These are phyloP conservation scores for Periophthalmus magnuspinnatus DNA, from an alignment of 2,797 vertebrate species.

Conservation along the genomic window DNA sequence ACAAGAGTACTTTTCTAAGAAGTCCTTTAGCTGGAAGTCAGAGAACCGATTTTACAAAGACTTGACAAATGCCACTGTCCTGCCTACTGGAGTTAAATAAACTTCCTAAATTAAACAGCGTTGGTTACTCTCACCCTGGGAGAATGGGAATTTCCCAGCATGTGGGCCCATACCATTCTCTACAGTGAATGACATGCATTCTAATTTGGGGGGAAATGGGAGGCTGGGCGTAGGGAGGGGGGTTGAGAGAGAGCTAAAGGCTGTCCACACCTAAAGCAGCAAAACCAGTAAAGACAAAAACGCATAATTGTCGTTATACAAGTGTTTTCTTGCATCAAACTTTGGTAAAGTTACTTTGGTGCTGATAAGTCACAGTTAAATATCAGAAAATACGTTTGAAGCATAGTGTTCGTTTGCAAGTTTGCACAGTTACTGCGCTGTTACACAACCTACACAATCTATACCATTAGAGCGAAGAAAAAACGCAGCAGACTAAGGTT, in stretches of 20 bases:
- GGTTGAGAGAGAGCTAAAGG: slow-evolving; percentile 21
- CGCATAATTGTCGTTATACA: neutral
- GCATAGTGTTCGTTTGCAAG: slow-evolving; percentile 32
- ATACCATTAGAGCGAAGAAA: slow-evolving; percentile 36
- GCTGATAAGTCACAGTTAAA: neutral
- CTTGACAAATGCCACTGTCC: slow-evolving; percentile 23
- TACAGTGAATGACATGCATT: slow-evolving; percentile 74
- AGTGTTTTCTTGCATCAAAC: slow-evolving; percentile 16
- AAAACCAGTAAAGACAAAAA: slow-evolving; percentile 9
- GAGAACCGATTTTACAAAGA: slow-evolving; percentile 9
- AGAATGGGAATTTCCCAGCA: slow-evolving; percentile 76
- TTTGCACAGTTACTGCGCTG: slow-evolving; percentile 50
- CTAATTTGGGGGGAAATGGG: slow-evolving; percentile 70
- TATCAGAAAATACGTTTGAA: slow-evolving; percentile 18
- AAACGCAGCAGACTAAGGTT: slow-evolving; percentile 12
- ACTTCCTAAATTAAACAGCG: slow-evolving; percentile 65
- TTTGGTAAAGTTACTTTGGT: slow-evolving; percentile 40
- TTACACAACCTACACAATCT: slow-evolving; percentile 63
- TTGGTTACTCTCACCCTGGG: slow-evolving; percentile 61
- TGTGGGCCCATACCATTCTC: slow-evolving; percentile 72
- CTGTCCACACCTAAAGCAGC: slow-evolving; percentile 26
- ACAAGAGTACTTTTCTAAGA: slow-evolving; percentile 9
- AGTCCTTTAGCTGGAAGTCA: slow-evolving; percentile 9
- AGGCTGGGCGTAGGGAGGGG: slow-evolving; percentile 40
- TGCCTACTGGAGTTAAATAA: slow-evolving; percentile 48